Percentiles rank a stretch among this genome's conserved stretches.
Conservation (phyloP, 2,888 invertebrate genomes). For the Hofmannophila pseudospretella region DNA sequence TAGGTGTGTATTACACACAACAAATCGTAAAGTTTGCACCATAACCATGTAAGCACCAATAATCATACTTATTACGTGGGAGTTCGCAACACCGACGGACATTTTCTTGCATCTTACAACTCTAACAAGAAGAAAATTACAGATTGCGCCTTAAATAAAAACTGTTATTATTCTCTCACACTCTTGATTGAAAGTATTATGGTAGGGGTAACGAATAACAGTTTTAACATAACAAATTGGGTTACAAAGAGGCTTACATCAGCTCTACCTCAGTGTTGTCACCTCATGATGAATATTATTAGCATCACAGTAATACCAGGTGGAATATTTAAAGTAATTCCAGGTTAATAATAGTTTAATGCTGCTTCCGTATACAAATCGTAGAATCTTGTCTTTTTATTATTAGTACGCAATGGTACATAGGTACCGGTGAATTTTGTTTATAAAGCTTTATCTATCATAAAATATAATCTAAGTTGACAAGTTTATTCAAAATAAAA, state of each 20-base stretch:
- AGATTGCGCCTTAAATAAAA: background rate
- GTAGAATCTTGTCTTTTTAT: too few relatives aligned
- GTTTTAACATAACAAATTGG: constrained; percentile 47
- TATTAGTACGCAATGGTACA: too few relatives aligned
- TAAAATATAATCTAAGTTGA: too few relatives aligned
- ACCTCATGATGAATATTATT: constrained; percentile 20
- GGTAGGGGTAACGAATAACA: constrained; percentile 34
- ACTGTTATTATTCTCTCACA: background rate
- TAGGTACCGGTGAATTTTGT: too few relatives aligned
- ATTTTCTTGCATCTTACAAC: background rate
- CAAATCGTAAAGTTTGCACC: too few relatives aligned
- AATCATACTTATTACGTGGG: constrained; percentile 1
- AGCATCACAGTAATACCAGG: too few relatives aligned
- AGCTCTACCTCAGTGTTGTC: constrained; percentile 29
- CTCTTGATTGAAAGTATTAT: constrained; percentile 6
- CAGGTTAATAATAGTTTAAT: too few relatives aligned
- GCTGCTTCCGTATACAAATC: too few relatives aligned
- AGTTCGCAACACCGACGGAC: background rate
- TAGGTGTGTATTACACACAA: too few relatives aligned
- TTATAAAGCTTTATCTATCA: too few relatives aligned
- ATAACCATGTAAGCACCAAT: background rate
- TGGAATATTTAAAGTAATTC: too few relatives aligned
- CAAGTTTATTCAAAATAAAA: too few relatives aligned
- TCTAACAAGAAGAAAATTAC: constrained; percentile 5
- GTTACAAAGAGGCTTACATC: constrained; percentile 43